Base-by-base conservation (phyloP, 2,113 vertebrate genomes). In the Hydrochoerus hydrochaeris region DNA sequence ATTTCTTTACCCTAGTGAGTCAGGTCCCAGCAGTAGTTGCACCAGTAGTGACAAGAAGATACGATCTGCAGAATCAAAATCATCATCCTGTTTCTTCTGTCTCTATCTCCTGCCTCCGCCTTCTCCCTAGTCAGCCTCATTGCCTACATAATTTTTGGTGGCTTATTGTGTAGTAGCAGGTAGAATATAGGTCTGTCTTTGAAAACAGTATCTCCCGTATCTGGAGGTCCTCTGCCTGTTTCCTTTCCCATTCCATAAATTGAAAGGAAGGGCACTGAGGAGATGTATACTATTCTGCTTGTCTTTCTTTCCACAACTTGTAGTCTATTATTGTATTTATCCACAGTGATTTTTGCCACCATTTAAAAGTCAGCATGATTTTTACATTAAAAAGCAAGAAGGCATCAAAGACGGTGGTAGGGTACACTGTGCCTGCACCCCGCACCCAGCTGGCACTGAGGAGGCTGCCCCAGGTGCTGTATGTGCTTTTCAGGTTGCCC, bases 1-100 rank as follows among this genome's bases (percentile, higher is more conserved):
- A 46, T 81, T 88, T 78, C 41, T 97, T 89, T 93, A 73, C 32
- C 75, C 87, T 90, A 41, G 44, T 41, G 52, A 92, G 35, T 90
- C 20, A 73, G 22, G 19, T 85, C 17, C 88, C 30, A 77, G 63
- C n/a, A 82, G 3, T 57, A 57, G 17, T 82, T 44, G 71, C 63
- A 83, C 75, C 20, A 75, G 13, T 44, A 54, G 1, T 93, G 24
- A 87, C 71, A 41, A 63, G 65, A 80, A 28, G 20, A 8, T 58
- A 1, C 1, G 14, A 16, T 63, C 57, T 93, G 73, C 83, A 88
- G 52, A 81, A 46, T 90, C 52, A 52, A 22, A 88, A 26, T 12
- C 60, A 38, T 32, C 46, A 10, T 73, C 62, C 17, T 24, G 5
- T 9, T 80, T 91, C 81, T 6, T 90, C 44, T 86, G 0, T 78